Base-by-base conservation (phyloP, 2,888 invertebrate species). In the Drosophila helvetica region DNA sequence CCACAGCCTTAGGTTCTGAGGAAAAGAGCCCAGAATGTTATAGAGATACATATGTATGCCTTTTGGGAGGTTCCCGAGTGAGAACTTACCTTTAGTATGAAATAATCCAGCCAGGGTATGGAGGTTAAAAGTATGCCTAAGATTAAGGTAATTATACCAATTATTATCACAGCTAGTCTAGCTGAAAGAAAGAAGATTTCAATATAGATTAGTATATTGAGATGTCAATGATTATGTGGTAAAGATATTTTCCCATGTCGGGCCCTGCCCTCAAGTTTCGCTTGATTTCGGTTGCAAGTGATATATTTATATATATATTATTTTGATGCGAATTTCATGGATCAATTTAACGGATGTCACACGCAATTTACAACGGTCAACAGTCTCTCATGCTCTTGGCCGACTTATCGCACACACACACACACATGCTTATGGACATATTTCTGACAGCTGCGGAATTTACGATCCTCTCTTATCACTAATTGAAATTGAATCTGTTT, bases 41-140 rank as follows among this genome's bases (percentile, higher is more conserved):
- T 1, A n/a, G 1, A 3, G 30, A 9, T 42, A 19, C 27, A n/a
- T n/a, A n/a, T 2, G 15, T 1, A 57, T 33, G n/a, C 19, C 19
- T 56, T 4, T 46, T 46, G 17, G 5, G 19, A 3, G n/a, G 7
- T 12, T 17, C 0, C n/a, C 22, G 0, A 0, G 3, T 8, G 17
- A 0, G 0, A 3, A 75, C 93, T 93, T 92, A 96, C 97, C 94
- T 96, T 96, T 92, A 96, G 93, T 92, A 97, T 96, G 86, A 97
- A 94, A 92, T 96, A 97, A 91, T 97, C 97, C 88, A 96, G 92
- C 97, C 97, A 97, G 56, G 97, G 97, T 90, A 97, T 96, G 80
- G 96, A 96, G 27, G 96, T 95, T 75, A 97, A 93, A 79, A 97
- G 94, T 75, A 97, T 95, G 65, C 97, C 97, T 86, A 94, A 93